Base-by-base conservation (phyloP, 2,797 vertebrate genomes). In the Hypotaenidia philippensis region DNA sequence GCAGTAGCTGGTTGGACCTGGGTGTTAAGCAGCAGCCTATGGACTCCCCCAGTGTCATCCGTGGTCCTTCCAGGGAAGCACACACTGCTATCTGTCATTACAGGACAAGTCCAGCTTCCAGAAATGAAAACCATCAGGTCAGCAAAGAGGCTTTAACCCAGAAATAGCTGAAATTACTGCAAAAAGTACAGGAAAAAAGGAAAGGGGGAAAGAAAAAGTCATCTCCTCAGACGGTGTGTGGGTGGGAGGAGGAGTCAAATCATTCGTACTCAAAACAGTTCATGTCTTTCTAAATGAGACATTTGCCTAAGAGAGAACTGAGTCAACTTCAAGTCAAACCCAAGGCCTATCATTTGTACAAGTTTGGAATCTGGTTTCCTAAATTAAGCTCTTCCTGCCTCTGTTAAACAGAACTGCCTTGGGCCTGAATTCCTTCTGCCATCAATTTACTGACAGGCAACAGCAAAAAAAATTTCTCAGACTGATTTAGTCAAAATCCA, bases 361-460 rank as follows among this genome's bases (percentile, higher is more conserved):
- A 69, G 81, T 52, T 29, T 63, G 40, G 70, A 82, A 84, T 66
- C 76, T 75, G 27, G 38, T 47, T 84, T 76, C 70, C 89, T 94
- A 34, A 44, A 72, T 84, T 75, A 85, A 90, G 61, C 32, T 69
- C 25, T 63, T 90, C 50, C 23, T 9, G 60, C 3, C 36, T 60
- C 79, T 2, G 1, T 22, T 64, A 61, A 89, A 84, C 52, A 89
- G 29, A 89, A 83, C 0, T 29, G 57, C 38, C n/a, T 88, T 81
- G 49, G 80, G 65, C 77, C 38, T 69, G 31, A 76, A 69, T 66
- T 81, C 57, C 70, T 82, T 22, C 74, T 86, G 72, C 44, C 69
- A 64, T 57, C 52, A 12, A 45, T 26, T 45, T 14, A 89, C 44
- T 56, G 50, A 76, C 56, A 81, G 60, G 50, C 57, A 77, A 38